A percentile compares a stretch with the other conserved stretches of the same genome.
phyloP scores from a whole-genome alignment of 1,140 invertebrate genomes.

The Achroia grisella region DNA sequence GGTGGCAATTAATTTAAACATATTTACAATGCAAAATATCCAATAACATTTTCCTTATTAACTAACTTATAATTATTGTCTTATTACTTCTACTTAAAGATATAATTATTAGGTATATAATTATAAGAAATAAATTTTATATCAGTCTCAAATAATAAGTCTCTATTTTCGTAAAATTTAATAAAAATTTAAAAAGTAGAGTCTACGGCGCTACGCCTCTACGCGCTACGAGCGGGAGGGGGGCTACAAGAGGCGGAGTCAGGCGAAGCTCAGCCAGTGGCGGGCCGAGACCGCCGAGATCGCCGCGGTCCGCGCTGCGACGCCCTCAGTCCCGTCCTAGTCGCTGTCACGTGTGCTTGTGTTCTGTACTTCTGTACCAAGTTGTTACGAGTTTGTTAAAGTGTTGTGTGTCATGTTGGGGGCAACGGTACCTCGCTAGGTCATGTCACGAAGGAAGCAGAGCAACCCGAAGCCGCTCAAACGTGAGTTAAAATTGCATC shows the following conservation, averaged over 20 bases:
- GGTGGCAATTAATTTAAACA: too few relatives aligned
- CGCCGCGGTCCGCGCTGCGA: conserved; percentile 9
- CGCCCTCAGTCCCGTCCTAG: conserved; percentile 28
- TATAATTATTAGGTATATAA: too few relatives aligned
- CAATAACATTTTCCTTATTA: too few relatives aligned
- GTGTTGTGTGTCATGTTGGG: conserved; percentile 11
- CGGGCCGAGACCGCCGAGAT: conserved; percentile 25
- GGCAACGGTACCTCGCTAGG: conserved; percentile 30
- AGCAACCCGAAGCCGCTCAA: conserved; percentile 78
- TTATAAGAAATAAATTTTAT: too few relatives aligned
- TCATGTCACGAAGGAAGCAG: conserved; percentile 77
- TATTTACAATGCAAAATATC: too few relatives aligned
- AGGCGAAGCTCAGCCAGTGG: conserved; percentile 27
- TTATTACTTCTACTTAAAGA: too few relatives aligned
- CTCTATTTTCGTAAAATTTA: neutral
- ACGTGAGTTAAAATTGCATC: conserved; percentile 63
- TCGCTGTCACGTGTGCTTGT: conserved; percentile 23
- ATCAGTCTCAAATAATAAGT: too few relatives aligned
- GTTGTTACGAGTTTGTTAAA: too few relatives aligned
- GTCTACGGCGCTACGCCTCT: conserved; percentile 42
- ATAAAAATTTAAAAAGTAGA: conserved; percentile 8
- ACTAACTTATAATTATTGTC: too few relatives aligned
- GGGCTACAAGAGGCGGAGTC: conserved; percentile 20
- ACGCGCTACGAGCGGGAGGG: conserved; percentile 21
- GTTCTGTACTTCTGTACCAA: neutral